Percentiles rank a stretch among this genome's conserved stretches.
Conservation (phyloP, 1,140 invertebrate genomes). For the Macrosteles quadrilineatus region DNA sequence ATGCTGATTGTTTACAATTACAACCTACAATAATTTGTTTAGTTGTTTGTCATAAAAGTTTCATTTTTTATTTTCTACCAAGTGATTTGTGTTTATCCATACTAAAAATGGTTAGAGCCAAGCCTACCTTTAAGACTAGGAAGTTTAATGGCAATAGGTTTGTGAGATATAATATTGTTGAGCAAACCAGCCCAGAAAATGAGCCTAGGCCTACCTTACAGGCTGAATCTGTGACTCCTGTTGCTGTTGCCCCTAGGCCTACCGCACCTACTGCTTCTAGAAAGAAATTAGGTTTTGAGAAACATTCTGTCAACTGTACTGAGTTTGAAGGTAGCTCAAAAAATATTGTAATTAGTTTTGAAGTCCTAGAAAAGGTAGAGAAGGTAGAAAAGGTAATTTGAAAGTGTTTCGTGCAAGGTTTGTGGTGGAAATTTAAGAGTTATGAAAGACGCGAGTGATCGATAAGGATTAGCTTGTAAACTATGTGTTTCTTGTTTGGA, state of each 20-base stretch:
- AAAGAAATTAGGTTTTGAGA: neutral
- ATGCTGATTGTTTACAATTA: neutral
- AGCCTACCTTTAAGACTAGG: neutral
- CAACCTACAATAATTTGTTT: neutral
- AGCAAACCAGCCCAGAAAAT: neutral
- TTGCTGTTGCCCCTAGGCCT: slow-evolving; percentile 6
- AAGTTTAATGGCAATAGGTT: no score
- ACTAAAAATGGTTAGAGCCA: neutral
- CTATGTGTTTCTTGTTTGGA: neutral
- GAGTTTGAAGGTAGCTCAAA: neutral
- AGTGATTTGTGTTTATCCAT: neutral
- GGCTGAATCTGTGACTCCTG: neutral
- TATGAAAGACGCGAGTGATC: neutral
- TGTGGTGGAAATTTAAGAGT: neutral
- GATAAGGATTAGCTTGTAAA: neutral
- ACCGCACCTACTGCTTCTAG: neutral
- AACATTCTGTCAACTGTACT: neutral
- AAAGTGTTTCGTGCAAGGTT: slow-evolving; percentile 9
- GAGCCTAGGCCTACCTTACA: neutral
- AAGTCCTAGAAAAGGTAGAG: neutral
- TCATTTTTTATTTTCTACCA: neutral
- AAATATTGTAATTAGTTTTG: neutral
- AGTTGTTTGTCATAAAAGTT: neutral
- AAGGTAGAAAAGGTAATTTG: no score
- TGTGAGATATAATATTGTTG: neutral